These are phyloP conservation scores for Isoperla grammatica DNA, from an alignment of 2,888 invertebrate species.

Conservation along the genomic window DNA sequence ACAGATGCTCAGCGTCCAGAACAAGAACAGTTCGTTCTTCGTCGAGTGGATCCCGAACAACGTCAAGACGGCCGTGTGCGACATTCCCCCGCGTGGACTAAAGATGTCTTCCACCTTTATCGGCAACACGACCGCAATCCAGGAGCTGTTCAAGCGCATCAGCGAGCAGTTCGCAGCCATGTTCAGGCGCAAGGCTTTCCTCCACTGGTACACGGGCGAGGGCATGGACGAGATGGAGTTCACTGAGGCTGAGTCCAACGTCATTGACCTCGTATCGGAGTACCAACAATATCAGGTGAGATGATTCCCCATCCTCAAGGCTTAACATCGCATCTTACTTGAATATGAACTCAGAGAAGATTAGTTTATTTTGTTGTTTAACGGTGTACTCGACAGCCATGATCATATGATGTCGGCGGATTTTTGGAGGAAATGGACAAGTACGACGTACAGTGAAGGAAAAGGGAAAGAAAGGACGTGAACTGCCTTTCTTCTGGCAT, in stretches of 20 bases:
- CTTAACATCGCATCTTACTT: no score
- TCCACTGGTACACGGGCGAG: constrained; percentile 97
- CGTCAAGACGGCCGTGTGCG: constrained; percentile 74
- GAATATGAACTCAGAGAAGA: no score
- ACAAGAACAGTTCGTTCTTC: constrained; percentile 73
- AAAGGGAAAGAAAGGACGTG: no score
- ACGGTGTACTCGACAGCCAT: no score
- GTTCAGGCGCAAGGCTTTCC: constrained; percentile 94
- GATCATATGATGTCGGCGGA: no score
- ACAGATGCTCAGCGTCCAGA: constrained; percentile 73
- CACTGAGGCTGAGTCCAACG: constrained; percentile 93
- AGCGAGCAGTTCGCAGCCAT: constrained; percentile 86
- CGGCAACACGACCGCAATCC: constrained; percentile 81
- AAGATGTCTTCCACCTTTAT: constrained; percentile 85
- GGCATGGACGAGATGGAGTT: constrained; percentile 99
- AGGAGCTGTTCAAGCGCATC: constrained; percentile 84
- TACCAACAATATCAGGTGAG: constrained; percentile 85
- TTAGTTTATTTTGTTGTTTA: no score
- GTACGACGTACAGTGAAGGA: no score
- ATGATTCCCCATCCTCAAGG: no score
- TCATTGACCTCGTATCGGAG: constrained; percentile 85
- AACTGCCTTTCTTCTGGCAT: no score
- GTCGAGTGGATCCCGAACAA: constrained; percentile 81
- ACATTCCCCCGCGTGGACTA: constrained; percentile 63
- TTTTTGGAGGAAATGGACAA: no score